Evolutionary conservation across 2,113 vertebrate species (phyloP).

Genomic region (Tiliqua scincoides): DNA sequence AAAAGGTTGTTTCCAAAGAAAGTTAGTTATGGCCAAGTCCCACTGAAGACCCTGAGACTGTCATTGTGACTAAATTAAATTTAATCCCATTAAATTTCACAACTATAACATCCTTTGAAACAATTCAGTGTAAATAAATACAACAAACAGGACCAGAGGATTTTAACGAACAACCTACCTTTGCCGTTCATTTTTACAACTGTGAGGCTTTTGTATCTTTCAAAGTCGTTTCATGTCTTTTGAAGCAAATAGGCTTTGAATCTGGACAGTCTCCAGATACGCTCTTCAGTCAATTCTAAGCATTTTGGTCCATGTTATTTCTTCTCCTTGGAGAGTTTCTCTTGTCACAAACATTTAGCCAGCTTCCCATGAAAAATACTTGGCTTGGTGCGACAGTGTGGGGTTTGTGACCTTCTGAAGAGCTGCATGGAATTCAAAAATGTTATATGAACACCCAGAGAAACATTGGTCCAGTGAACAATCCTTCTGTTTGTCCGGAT

Average conservation of each 20-base stretch:
- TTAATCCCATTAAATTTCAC: too few relatives aligned
- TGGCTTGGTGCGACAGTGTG: neutral
- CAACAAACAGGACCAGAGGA: neutral
- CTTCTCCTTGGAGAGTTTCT: conserved; percentile 29
- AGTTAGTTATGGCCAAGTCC: too few relatives aligned
- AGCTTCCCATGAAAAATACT: neutral
- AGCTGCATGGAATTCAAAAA: neutral
- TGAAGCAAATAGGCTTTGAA: neutral
- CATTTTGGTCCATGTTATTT: conserved; percentile 11
- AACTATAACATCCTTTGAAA: neutral
- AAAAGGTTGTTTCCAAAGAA: neutral
- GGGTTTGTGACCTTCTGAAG: neutral
- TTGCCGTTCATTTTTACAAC: conserved; percentile 46
- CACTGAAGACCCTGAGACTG: too few relatives aligned
- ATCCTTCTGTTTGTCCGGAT: neutral
- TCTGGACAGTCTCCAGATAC: neutral
- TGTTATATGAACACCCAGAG: neutral
- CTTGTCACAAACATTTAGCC: neutral
- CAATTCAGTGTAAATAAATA: neutral
- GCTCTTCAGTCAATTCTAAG: neutral
- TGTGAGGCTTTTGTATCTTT: conserved; percentile 2
- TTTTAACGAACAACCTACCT: conserved; percentile 54
- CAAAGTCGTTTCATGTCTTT: conserved; percentile 29
- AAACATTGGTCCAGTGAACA: neutral
- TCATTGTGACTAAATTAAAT: too few relatives aligned